Conservation (phyloP, 1,140 invertebrate species). For the Galendromus occidentalis region DNA sequence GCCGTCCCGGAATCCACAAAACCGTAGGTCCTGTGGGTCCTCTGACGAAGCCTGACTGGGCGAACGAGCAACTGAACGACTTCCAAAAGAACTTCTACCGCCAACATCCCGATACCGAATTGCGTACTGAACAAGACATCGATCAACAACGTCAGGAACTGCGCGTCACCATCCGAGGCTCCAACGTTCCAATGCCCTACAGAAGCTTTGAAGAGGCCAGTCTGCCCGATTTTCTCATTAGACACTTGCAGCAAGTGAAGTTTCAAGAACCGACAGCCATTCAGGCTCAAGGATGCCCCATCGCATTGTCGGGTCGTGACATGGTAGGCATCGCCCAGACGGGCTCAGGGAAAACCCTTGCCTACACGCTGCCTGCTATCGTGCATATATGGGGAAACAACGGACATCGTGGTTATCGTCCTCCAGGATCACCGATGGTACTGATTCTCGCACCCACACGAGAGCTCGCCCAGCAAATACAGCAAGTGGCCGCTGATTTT, state of each 20-base stretch:
- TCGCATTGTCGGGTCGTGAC: constrained; percentile 72
- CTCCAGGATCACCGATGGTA: constrained; percentile 48
- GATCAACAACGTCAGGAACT: not conserved
- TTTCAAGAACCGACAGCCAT: constrained; percentile 44
- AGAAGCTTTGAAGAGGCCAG: not conserved
- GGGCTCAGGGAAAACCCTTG: constrained; percentile 68
- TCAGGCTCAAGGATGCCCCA: constrained; percentile 72
- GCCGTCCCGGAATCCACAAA: constrained; percentile 4
- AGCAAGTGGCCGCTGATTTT: constrained; percentile 15
- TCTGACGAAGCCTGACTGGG: constrained; percentile 1
- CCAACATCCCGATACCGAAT: not conserved
- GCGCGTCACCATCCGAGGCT: not conserved
- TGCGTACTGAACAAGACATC: not conserved
- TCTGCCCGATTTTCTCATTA: constrained; percentile 9
- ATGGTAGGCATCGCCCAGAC: constrained; percentile 84
- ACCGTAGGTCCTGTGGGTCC: constrained; percentile 4
- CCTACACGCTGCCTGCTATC: constrained; percentile 26
- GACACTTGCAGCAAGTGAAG: constrained; percentile 17
- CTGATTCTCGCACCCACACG: constrained; percentile 68
- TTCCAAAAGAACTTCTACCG: constrained; percentile 6
- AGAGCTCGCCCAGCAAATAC: constrained; percentile 62
- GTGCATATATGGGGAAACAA: constrained; percentile 9
- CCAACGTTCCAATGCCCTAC: not conserved
- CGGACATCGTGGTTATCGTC: constrained; percentile 10
- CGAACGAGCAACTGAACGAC: not conserved